Conservation (phyloP, 2,113 vertebrate species). For the Tragulus kanchil region DNA sequence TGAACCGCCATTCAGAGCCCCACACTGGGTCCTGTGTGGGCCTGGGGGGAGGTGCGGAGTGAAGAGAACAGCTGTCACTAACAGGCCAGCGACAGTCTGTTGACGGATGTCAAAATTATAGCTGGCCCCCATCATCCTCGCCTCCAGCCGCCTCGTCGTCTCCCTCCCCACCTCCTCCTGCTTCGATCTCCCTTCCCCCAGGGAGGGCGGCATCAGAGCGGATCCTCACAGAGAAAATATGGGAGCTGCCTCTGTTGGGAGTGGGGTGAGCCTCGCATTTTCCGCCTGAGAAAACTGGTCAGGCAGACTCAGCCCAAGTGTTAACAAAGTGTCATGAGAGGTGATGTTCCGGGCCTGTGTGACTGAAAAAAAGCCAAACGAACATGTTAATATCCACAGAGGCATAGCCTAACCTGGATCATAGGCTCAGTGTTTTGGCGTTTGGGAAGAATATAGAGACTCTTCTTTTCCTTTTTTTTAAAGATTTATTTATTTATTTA, state of each 20-base stretch:
- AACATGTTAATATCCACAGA: background rate
- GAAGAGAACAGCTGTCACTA: conserved; percentile 52
- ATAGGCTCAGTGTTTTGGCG: background rate
- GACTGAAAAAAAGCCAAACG: background rate
- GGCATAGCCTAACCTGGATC: background rate
- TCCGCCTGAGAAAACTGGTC: background rate
- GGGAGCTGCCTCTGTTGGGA: background rate
- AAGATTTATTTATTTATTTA: too few species aligned
- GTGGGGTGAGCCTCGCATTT: background rate
- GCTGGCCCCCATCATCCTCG: background rate
- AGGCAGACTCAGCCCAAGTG: background rate
- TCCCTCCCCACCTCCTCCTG: too few species aligned
- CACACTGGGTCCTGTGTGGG: conserved; percentile 44
- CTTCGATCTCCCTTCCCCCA: accelerated
- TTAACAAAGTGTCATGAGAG: background rate
- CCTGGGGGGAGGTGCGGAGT: background rate
- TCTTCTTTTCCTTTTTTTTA: background rate
- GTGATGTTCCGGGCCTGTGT: background rate
- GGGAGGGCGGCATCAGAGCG: background rate
- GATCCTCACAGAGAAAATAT: background rate
- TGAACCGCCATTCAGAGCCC: conserved; percentile 16
- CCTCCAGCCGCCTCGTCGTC: background rate
- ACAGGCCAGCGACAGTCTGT: background rate
- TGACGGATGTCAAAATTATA: conserved; percentile 10
- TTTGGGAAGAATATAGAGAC: background rate